Base-by-base conservation (phyloP, 1,140 invertebrate genomes). In the Lycorma delicatula region DNA sequence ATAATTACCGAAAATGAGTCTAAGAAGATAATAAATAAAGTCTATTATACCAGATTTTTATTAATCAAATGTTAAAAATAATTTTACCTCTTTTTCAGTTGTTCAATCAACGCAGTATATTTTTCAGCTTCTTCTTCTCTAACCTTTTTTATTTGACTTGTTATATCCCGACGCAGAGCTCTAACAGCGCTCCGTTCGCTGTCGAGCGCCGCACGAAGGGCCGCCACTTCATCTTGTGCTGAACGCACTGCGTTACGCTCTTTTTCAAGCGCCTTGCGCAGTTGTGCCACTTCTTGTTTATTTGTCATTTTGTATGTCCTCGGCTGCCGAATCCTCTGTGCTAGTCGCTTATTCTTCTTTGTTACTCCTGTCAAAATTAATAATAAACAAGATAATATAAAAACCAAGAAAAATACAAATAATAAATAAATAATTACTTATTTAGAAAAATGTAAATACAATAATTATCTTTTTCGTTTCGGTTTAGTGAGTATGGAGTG, bases 291-390 rank as follows among this genome's bases (percentile, higher is more conserved):
- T 36, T 57, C 58, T 48, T 53, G 48, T 27, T 49, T 59, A 51
- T 34, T 51, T 34, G 44, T 46, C 51, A 18, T 58, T 58, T 53
- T 11, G 38, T 58, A 13, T 55, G 46, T 31, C 50, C 52, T 25
- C 56, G 49, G 18, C 55, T 61, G 29, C 52, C 57, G 47, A 48
- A 53, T 12, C 36, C 44, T 16, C 27, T 58, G 55, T 58, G 29
- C 31, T 41, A n/a, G n/a, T n/a, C n/a, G n/a, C n/a, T n/a, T n/a
- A n/a, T n/a, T n/a, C n/a, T n/a, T n/a, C n/a, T n/a, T n/a, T n/a
- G n/a, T n/a, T n/a, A n/a, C n/a, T n/a, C n/a, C n/a, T n/a, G n/a
- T n/a, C n/a, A n/a, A n/a, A n/a, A n/a, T n/a, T n/a, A n/a, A n/a
- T n/a, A n/a, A n/a, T n/a, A n/a, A n/a, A n/a, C n/a, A n/a, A n/a